phyloP scores from a whole-genome alignment of 2,113 vertebrate genomes.

The Rhea pennata region DNA sequence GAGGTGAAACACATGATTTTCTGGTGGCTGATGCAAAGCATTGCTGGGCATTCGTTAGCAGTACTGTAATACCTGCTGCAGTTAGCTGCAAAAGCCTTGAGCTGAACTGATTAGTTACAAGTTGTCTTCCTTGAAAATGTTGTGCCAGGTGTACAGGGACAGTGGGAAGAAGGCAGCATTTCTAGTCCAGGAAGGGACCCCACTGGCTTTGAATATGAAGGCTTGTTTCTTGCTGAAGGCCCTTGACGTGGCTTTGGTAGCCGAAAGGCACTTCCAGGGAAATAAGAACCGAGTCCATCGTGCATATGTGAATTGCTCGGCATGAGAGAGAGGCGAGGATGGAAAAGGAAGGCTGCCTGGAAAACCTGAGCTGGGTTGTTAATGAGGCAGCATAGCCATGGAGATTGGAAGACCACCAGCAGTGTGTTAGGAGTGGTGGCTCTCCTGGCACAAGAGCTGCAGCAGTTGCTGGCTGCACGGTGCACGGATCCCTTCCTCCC shows the following conservation, averaged over 20 bases:
- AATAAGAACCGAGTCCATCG: not conserved
- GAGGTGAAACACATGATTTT: not conserved
- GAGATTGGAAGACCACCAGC: slow-evolving; percentile 28
- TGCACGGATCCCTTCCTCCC: not conserved
- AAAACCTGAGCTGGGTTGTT: slow-evolving; percentile 35
- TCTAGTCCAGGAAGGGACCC: not conserved
- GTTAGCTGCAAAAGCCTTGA: fast-evolving
- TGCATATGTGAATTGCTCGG: not conserved
- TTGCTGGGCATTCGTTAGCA: not conserved
- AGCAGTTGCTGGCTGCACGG: too few relatives aligned
- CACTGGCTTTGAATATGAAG: not conserved
- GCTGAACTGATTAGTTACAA: not conserved
- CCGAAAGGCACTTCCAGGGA: not conserved
- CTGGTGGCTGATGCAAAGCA: not conserved
- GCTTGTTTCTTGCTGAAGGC: not conserved
- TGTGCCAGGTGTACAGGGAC: not conserved
- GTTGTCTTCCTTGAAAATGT: not conserved
- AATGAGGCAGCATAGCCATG: not conserved
- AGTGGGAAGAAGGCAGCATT: not conserved
- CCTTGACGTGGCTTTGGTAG: not conserved
- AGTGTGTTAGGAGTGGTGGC: not conserved
- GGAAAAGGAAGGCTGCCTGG: not conserved
- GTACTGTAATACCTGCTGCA: not conserved
- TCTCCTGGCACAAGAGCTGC: not conserved
- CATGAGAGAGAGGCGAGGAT: not conserved